Base-by-base conservation (phyloP, 2,888 invertebrate species). In the Orchestes rusci region DNA sequence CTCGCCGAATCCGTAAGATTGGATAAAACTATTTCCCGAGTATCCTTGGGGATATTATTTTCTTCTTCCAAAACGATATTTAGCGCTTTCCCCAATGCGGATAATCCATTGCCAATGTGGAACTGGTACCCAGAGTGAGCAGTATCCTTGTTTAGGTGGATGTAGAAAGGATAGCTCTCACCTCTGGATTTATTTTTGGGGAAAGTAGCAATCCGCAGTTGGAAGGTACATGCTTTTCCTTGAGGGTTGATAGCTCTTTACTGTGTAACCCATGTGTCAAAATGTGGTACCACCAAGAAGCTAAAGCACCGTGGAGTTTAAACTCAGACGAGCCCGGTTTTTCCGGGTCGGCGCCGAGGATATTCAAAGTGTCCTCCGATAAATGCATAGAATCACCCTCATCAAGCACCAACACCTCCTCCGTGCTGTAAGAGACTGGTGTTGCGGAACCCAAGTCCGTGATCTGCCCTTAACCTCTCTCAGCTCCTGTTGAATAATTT, bases 31-130 rank as follows among this genome's bases (percentile, higher is more conserved):
- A 7, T 23, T 23, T 23, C 23, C 8, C 23, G 5, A 23, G 23
- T 23, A 23, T 23, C 23, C 10, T 23, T 23, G 10, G 23, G 23
- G 10, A 23, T 23, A 7, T 23, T 23, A 23, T 23, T 23, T 10
- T 23, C 23, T 5, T 23, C 23, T 10, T 23, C 23, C 23, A 23
- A 10, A 23, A 23, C 5, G 10, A 23, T 23, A 23, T 23, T 23
- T 8, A 46, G 8, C 8, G 37, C 43, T 32, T 40, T 45, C 3
- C 43, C 43, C 15, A 46, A 13, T 2, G 43, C 50, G 5, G 40
- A 30, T 15, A 45, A 13, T 5, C 44, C 44, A 4, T 12, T 30
- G 4, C 44, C 37, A n/a, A 50, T 30, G 13, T 36, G 30, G 1
- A n/a, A 19, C 17, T 50, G 50, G 23, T 30, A 41, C 12, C 30